Evolutionary conservation across 2,113 vertebrate genomes (phyloP), one percentile per base, ranked within the genome.

Genomic region (Oreochromis niloticus): DNA sequence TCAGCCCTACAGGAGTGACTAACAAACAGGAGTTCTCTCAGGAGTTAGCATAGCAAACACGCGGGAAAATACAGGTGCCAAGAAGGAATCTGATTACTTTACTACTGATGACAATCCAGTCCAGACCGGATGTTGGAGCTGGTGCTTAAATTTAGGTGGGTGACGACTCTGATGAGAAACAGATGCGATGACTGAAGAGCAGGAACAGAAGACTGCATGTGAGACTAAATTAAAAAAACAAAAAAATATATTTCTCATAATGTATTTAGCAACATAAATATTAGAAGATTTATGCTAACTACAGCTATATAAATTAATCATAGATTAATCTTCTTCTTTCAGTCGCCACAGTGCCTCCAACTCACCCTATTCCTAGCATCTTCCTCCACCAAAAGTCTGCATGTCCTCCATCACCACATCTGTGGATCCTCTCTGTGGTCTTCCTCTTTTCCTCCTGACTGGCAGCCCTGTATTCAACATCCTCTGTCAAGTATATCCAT

Each of bases 151-250:
- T 59, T 6, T 4, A 59, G 7, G 0, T 59, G 14, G 8, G 57
- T 32, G 27, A 32, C 2, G 3, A 32, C 56, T 30, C 56, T 32
- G 27, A 59, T 32, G 56, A 32, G 14, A 59, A 59, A 59, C 27
- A 9, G 0, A 59, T 59, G 0, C 0, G 2, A 59, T 59, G 56
- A 32, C 56, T 59, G 14, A 59, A 3, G 14, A 32, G 27, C 3
- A 4, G 14, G 34, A 39, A 7, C 34, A n/a, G 61, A 39, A 36
- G 6, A 7, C 6, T 36, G 32, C 34, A 39, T 66, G 61, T 68
- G 10, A 68, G 36, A 5, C 34, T 39, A 68, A n/a, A 12, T 68
- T 16, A 1, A 39, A 68, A 36, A 39, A 68, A 22, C 2, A 13
- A 27, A 57, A 39, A 7, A 71, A 71, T 68, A 41, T 22, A 14